phyloP scores from a whole-genome alignment of 2,113 vertebrate species.

The Brachypodius melanocephalos region DNA sequence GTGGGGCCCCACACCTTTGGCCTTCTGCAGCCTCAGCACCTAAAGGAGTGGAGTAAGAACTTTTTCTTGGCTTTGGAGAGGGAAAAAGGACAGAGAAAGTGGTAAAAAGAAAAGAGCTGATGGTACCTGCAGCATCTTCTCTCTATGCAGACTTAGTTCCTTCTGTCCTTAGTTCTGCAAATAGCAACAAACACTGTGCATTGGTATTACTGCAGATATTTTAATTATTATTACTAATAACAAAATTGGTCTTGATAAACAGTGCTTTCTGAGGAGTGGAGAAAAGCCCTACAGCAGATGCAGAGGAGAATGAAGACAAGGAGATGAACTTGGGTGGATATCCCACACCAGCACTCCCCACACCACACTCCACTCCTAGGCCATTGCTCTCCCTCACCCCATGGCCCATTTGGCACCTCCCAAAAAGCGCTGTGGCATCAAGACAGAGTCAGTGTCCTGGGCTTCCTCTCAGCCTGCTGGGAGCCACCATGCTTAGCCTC shows the following conservation, averaged over 20 bases:
- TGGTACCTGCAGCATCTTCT: background rate
- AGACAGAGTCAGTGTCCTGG: background rate
- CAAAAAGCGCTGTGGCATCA: accelerated
- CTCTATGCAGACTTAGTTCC: background rate
- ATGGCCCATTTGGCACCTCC: background rate
- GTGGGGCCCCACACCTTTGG: background rate
- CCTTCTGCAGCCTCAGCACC: background rate
- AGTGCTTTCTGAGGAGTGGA: background rate
- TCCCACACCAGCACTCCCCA: accelerated
- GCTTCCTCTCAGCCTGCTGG: background rate
- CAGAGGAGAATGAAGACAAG: background rate
- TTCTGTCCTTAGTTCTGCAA: background rate
- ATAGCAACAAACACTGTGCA: background rate
- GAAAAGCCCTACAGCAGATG: background rate
- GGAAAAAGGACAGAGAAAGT: background rate
- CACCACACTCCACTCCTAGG: accelerated
- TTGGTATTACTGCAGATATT: background rate
- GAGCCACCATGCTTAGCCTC: accelerated
- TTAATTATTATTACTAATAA: background rate
- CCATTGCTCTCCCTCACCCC: background rate
- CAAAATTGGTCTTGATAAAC: background rate
- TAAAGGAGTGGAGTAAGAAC: background rate
- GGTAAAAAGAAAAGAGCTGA: background rate
- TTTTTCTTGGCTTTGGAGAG: background rate
- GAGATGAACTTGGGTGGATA: background rate